Evolutionary conservation across 2,113 vertebrate genomes (phyloP), one percentile per base, ranked within the genome.

Genomic region (Thryonomys swinderianus): DNA sequence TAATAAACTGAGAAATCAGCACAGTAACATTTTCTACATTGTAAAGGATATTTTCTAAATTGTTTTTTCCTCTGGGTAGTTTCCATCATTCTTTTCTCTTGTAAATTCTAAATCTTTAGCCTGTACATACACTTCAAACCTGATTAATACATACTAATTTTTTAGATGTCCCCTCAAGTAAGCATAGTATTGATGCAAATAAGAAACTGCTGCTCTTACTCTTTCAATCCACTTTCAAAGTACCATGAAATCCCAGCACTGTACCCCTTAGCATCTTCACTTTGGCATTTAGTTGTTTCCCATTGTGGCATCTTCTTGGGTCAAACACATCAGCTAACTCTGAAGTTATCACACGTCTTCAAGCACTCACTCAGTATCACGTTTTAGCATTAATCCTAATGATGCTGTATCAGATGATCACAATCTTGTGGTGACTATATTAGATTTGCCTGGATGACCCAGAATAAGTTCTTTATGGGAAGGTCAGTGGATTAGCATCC

Each of bases 381-480:
- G n/a, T 53, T 61, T 78, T 4, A 73, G 61, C 17, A 40, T 51
- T 62, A 18, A 17, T 51, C 53, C 59, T 53, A 4, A 14, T 7
- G 27, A 27, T 71, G 9, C n/a, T 82, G 1, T 23, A 32, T 32
- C 64, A 83, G n/a, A 62, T 85, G n/a, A 37, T 25, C 51, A n/a
- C n/a, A 48, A 78, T 78, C 57, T 74, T 57, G 81, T 30, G 67
- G 14, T n/a, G 8, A 86, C 53, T 42, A 40, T 21, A 48, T 1
- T n/a, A 40, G 16, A 5, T 23, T 34, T 13, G 78, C 1, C 3
- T 2, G 5, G 5, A 37, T 11, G 88, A 82, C 57, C 62, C 80
- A 62, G 10, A 53, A 57, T 42, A n/a, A 11, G 42, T n/a, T 90
- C 18, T n/a, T 59, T 87, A 7, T 76, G 94, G 88, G 84, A 74